phyloP scores from a whole-genome alignment of 2,888 invertebrate species.

The Papilio elwesi region DNA sequence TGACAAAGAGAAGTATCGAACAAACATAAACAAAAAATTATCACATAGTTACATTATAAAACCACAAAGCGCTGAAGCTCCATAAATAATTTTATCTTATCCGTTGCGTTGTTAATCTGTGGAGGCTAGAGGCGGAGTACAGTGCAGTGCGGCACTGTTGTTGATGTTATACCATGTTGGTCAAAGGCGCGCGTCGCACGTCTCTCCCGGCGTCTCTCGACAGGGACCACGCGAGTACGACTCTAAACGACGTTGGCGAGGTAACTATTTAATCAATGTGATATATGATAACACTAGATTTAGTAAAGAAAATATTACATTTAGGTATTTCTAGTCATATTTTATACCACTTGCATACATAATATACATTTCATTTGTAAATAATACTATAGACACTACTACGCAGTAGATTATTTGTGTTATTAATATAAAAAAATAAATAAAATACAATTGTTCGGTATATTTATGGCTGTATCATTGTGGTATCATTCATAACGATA shows the following conservation, averaged over 20 bases:
- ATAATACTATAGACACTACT: not conserved
- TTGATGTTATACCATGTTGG: constrained; percentile 70
- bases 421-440: not conserved
- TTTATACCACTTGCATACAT: not conserved
- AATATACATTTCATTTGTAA: not conserved
- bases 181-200: constrained; percentile 71
- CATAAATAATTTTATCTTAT: constrained; percentile 68
- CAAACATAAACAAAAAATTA: constrained; percentile 44
- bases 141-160: constrained; percentile 52
- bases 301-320: not conserved
- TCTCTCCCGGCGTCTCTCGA: constrained; percentile 56
- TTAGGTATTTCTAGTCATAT: not conserved
- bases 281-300: constrained; percentile 16
- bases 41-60: constrained; percentile 48
- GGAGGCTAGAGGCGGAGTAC: constrained; percentile 53
- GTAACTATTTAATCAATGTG: constrained; percentile 50
- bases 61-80: constrained; percentile 55
- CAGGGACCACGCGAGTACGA: constrained; percentile 48
- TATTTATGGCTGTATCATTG: not conserved
- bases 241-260: constrained; percentile 55
- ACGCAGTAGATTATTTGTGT: not conserved
- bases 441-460: too few relatives aligned
- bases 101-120: constrained; percentile 65
- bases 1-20: constrained; percentile 43
- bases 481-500: constrained; percentile 9